Evolutionary conservation across 1,140 invertebrate species (phyloP).

Genomic region (Arctopsyche grandis): DNA sequence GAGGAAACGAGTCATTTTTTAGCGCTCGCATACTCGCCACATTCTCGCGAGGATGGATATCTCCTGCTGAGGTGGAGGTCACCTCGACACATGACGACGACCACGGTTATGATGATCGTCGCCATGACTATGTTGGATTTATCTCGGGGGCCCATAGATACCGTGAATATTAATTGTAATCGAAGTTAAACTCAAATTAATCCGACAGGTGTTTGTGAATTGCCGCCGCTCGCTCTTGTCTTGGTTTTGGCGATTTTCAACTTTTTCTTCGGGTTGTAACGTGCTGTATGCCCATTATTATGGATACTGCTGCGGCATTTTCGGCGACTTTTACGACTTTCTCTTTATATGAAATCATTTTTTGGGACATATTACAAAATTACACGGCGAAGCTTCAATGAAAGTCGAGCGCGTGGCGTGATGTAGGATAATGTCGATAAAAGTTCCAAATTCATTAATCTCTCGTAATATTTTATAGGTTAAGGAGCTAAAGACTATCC

Average conservation of each 20-base stretch:
- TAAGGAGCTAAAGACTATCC: too few relatives aligned
- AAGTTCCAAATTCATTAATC: too few relatives aligned
- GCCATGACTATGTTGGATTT: too few relatives aligned
- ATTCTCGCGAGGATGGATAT: neutral
- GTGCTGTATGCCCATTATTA: too few relatives aligned
- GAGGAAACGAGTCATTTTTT: slow-evolving; percentile 28
- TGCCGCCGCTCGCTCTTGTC: too few relatives aligned
- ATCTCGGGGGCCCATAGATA: neutral
- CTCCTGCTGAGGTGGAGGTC: slow-evolving; percentile 28
- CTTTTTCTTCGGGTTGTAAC: too few relatives aligned
- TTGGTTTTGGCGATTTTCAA: too few relatives aligned
- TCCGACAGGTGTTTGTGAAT: neutral
- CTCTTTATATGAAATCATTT: neutral
- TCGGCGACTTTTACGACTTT: neutral
- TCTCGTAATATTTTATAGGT: too few relatives aligned
- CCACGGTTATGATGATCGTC: neutral
- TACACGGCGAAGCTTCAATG: too few relatives aligned
- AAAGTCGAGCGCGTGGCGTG: too few relatives aligned
- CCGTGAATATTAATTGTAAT: neutral
- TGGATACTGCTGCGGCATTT: neutral
- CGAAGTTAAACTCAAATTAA: neutral
- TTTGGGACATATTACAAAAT: too few relatives aligned
- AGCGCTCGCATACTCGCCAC: neutral
- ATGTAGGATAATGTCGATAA: too few relatives aligned
- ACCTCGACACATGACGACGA: neutral